Conservation (phyloP, 1,140 invertebrate species). For the Bombus superbus region DNA sequence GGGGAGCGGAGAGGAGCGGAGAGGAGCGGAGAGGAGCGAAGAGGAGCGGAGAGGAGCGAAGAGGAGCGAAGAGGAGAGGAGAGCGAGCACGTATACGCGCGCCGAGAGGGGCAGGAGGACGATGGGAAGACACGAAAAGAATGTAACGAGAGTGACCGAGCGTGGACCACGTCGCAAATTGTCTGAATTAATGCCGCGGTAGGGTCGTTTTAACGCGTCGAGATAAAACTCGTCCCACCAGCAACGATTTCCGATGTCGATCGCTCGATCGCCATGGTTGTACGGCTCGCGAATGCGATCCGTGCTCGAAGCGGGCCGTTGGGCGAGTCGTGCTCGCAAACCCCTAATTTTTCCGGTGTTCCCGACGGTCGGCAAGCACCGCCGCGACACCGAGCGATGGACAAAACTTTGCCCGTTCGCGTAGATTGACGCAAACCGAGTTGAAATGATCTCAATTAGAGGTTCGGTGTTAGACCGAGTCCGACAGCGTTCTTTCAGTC, state of each 20-base stretch:
- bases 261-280: not conserved
- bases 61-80: not conserved
- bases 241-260: not conserved
- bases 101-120: not conserved
- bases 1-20: not conserved
- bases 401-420: conserved; percentile 68
- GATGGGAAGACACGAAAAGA: conserved; percentile 44
- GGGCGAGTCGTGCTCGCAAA: not conserved
- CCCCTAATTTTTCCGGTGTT: not conserved
- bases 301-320: not conserved
- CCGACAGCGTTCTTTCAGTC: conserved; percentile 47
- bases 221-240: conserved; percentile 69
- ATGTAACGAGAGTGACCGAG: conserved; percentile 47
- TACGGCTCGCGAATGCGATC: not conserved
- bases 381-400: conserved; percentile 29
- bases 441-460: conserved; percentile 76
- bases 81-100: not conserved
- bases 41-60: not conserved
- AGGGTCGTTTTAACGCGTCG: conserved; percentile 72
- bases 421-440: conserved; percentile 74
- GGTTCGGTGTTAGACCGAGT: conserved; percentile 46
- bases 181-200: conserved; percentile 77
- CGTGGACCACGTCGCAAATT: conserved; percentile 75
- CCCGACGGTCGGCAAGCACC: not conserved
- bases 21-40: not conserved